Conservation (phyloP, 2,888 invertebrate species). For the Capitulum mitella region DNA sequence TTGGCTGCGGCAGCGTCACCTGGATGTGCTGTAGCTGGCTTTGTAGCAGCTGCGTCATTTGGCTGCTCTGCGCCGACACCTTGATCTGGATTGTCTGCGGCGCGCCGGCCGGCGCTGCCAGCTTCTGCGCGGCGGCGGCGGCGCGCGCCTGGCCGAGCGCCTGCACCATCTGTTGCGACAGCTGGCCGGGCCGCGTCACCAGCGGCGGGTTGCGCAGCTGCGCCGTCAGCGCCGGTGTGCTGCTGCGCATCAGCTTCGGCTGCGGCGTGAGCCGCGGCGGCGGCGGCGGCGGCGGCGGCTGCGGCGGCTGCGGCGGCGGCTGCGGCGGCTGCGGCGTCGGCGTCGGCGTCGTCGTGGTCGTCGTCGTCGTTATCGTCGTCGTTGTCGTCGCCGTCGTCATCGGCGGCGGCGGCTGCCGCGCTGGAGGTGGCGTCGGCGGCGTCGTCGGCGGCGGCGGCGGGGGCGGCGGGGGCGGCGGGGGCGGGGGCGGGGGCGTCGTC, state of each 20-base stretch:
- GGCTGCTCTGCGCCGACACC: conserved; percentile 20
- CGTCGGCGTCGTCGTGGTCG: conserved; percentile 31
- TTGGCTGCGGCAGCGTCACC: not conserved
- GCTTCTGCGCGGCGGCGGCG: not conserved
- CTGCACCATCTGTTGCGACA: not conserved
- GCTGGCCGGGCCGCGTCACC: not conserved
- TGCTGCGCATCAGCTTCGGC: not conserved
- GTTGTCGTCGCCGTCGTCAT: not conserved
- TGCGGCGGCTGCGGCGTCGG: conserved; percentile 71
- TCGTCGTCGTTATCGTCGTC: not conserved
- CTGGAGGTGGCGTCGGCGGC: not conserved
- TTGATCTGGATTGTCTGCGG: conserved; percentile 24
- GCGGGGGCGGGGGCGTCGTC: too few species aligned
- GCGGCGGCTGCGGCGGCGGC: conserved; percentile 71
- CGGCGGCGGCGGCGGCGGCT: not conserved
- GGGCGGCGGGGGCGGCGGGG: too few species aligned
- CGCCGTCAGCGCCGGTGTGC: conserved; percentile 3
- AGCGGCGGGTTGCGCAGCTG: not conserved
- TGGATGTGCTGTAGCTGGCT: conserved; percentile 25
- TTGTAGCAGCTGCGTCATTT: conserved; percentile 13
- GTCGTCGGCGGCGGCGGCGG: not conserved
- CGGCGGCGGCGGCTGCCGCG: not conserved
- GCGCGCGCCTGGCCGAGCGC: not conserved
- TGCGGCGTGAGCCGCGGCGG: not conserved
- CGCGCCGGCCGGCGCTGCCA: not conserved